phyloP scores from a whole-genome alignment of 2,113 vertebrate genomes.

The Hymenochirus boettgeri region DNA sequence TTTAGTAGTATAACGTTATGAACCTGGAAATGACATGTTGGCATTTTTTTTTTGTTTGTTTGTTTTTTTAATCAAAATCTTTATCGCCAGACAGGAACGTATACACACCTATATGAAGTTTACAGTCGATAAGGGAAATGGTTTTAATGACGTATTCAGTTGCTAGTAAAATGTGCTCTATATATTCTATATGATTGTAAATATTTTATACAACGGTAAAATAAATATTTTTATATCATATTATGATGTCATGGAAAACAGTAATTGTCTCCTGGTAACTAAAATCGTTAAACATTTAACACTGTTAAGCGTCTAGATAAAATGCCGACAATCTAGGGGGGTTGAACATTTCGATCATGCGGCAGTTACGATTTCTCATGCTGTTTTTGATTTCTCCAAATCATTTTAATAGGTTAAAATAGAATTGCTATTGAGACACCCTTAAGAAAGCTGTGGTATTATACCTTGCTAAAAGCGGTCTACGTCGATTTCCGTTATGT shows the following conservation, averaged over 20 bases:
- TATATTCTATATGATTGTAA: conserved; percentile 82
- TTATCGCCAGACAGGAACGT: conserved; percentile 71
- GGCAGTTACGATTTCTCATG: conserved; percentile 86
- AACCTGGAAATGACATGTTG: conserved; percentile 58
- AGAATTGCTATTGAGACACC: conserved; percentile 75
- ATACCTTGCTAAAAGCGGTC: conserved; percentile 76
- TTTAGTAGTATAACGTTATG: conserved; percentile 62
- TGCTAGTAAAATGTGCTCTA: conserved; percentile 75
- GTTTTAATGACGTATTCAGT: conserved; percentile 73
- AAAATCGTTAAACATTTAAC: conserved; percentile 81
- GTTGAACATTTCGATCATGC: conserved; percentile 79
- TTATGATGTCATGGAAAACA: conserved; percentile 87
- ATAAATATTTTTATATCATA: conserved; percentile 98
- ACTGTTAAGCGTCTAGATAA: conserved; percentile 76
- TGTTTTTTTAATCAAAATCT: conserved; percentile 74
- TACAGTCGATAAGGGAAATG: conserved; percentile 77
- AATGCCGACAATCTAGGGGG: conserved; percentile 78
- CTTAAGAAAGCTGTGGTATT: conserved; percentile 66
- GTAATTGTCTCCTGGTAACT: conserved; percentile 80
- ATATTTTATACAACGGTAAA: conserved; percentile 87
- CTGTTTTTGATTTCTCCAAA: conserved; percentile 71
- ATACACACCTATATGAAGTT: conserved; percentile 74
- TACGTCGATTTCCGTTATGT: conserved; percentile 70
- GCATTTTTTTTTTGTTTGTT: too few relatives aligned
- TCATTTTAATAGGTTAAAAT: conserved; percentile 74